phyloP scores from a whole-genome alignment of 2,113 vertebrate species.

The Actenoides lindsayi region DNA sequence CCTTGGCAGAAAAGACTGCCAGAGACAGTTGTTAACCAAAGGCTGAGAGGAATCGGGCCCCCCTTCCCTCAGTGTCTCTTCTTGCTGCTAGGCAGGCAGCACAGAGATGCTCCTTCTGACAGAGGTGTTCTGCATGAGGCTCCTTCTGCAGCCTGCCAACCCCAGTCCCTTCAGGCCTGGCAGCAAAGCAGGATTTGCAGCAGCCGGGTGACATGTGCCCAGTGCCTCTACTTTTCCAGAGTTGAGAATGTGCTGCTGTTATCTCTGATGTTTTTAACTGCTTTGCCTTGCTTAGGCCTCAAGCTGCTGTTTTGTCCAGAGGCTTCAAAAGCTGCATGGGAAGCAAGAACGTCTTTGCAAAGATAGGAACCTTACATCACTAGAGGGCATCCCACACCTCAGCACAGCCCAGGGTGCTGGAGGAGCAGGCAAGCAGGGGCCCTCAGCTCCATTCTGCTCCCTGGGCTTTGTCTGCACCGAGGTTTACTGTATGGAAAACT shows the following conservation, averaged over 20 bases:
- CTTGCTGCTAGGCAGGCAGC: not conserved
- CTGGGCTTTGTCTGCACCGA: not conserved
- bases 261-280: not conserved
- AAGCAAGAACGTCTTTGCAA: not conserved
- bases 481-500: not conserved
- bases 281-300: not conserved
- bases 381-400: slow-evolving; percentile 13
- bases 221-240: not conserved
- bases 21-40: not conserved
- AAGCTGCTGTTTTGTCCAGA: not conserved
- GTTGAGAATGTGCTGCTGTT: not conserved
- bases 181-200: not conserved
- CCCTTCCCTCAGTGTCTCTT: not conserved
- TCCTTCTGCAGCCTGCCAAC: not conserved
- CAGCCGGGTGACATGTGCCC: not conserved
- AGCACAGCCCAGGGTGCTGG: not conserved
- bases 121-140: not conserved
- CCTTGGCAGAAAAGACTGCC: not conserved
- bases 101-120: not conserved
- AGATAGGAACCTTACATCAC: not conserved
- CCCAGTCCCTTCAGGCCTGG: accelerated
- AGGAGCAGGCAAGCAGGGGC: not conserved
- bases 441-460: not conserved
- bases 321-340: not conserved
- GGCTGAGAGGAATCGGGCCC: not conserved